These are phyloP conservation scores for Sarcophaga caerulescens DNA, from an alignment of 2,888 invertebrate species.

Conservation along the genomic window DNA sequence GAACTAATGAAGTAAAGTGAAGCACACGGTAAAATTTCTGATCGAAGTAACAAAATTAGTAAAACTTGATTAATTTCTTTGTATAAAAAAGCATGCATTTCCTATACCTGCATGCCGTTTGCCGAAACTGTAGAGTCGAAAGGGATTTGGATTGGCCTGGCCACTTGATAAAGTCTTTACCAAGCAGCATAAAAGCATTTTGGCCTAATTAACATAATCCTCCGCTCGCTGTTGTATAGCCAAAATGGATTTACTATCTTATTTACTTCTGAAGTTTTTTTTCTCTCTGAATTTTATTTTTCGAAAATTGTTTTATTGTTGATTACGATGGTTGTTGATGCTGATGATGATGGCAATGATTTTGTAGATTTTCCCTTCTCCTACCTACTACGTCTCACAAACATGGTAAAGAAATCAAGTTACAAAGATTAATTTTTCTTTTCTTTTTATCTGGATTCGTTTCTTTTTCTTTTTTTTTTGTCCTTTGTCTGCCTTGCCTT, in stretches of 20 bases:
- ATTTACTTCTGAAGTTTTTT: constrained; percentile 16
- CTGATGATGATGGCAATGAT: constrained; percentile 35
- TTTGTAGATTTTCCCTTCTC: constrained; percentile 26
- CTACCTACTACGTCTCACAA: too few relatives aligned
- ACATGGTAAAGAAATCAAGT: neutral
- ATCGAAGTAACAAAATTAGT: too few relatives aligned
- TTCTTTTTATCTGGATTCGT: constrained; percentile 15
- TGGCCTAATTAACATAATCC: constrained; percentile 70
- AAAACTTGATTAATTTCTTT: too few relatives aligned
- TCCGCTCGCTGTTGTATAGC: neutral
- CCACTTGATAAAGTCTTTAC: constrained; percentile 30
- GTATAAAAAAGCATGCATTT: too few relatives aligned
- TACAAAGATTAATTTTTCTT: constrained; percentile 61
- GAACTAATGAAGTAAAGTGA: too few relatives aligned
- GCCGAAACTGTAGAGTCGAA: too few relatives aligned
- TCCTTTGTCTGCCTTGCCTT: neutral
- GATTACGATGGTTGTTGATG: constrained; percentile 46
- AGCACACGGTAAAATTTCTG: too few relatives aligned
- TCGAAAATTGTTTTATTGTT: constrained; percentile 38
- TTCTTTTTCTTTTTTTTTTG: constrained; percentile 42
- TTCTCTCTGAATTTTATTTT: too few relatives aligned
- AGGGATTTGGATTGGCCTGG: too few relatives aligned
- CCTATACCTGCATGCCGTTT: too few relatives aligned
- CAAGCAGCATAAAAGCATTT: constrained; percentile 45
- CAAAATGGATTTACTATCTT: constrained; percentile 24